Evolutionary conservation across 2,797 vertebrate genomes (phyloP).

Genomic region (Brachyalestes nurse): DNA sequence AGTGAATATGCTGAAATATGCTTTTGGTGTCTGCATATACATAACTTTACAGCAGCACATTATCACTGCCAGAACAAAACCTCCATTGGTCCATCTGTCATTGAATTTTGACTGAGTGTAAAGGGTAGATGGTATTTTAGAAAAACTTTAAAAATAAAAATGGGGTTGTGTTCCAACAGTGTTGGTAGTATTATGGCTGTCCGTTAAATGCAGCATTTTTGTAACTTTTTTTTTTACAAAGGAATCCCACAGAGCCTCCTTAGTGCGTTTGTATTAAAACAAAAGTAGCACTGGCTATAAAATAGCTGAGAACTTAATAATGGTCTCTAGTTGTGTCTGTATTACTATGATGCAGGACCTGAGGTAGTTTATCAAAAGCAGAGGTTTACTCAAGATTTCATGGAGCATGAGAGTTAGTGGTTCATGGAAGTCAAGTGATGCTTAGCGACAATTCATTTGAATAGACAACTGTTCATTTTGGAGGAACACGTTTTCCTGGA

Average conservation of each 20-base stretch:
- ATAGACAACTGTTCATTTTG: background rate
- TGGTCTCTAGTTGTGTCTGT: background rate
- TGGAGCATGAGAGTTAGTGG: background rate
- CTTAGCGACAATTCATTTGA: background rate
- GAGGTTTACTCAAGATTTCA: background rate
- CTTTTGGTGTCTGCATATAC: too few relatives aligned
- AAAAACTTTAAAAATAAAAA: too few relatives aligned
- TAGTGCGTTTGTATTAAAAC: background rate
- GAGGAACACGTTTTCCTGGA: background rate
- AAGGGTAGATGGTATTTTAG: too few relatives aligned
- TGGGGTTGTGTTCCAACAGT: background rate
- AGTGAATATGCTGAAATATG: too few relatives aligned
- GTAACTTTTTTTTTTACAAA: background rate
- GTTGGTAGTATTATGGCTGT: background rate
- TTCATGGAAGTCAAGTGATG: background rate
- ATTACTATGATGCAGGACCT: background rate
- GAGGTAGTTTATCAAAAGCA: background rate
- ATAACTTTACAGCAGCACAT: too few relatives aligned
- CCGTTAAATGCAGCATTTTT: background rate
- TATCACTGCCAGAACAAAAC: too few relatives aligned
- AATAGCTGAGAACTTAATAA: background rate
- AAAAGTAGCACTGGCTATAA: background rate
- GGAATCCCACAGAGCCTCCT: background rate
- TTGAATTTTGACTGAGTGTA: background rate
- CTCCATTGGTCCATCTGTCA: too few relatives aligned